Base-by-base conservation (phyloP, 2,797 vertebrate genomes). In the Pithecia hirsuta region DNA sequence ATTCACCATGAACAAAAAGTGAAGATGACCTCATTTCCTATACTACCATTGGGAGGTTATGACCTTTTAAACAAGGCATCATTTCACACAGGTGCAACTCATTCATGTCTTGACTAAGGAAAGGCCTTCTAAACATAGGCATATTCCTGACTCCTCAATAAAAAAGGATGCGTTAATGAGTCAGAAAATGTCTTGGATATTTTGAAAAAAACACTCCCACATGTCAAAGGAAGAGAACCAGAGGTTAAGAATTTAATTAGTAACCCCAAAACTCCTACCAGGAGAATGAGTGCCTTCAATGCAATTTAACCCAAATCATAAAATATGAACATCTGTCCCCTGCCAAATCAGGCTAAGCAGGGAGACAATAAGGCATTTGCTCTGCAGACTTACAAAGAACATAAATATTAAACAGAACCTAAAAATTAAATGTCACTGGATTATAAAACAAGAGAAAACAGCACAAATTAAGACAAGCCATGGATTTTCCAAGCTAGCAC, bases 141-240 rank as follows among this genome's bases (percentile, higher is more conserved):
- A 4, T 8, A 67, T 57, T 78, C 85, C 46, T 50, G 24, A 36
- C 44, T 36, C 61, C n/a, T 89, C 87, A 61, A 67, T 93, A 70
- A 93, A 97, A 72, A 95, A 57, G 79, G 70, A 93, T 22, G 79
- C 84, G 92, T 88, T 95, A 74, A 89, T 84, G 89, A 97, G 93
- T 95, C 87, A 90, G 79, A 72, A 83, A 67, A 76, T 59, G 59
- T 92, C 76, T 93, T 88, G 76, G 75, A 36, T 97, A 72, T 89
- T 91, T 93, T 79, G 70, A 20, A 70, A 89, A 67, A 78, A 61
- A 24, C 72, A 74, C 33, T 74, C 41, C 57, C 59, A 48, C 52
- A 46, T 75, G 67, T 82, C 72, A 64, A 90, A 92, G 89, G 79
- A 85, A 81, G 57, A 88, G 74, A 86, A 64, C 39, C 26, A 84